Evolutionary conservation across 2,797 vertebrate genomes (phyloP).

Genomic region (Kryptopterus vitreolus): DNA sequence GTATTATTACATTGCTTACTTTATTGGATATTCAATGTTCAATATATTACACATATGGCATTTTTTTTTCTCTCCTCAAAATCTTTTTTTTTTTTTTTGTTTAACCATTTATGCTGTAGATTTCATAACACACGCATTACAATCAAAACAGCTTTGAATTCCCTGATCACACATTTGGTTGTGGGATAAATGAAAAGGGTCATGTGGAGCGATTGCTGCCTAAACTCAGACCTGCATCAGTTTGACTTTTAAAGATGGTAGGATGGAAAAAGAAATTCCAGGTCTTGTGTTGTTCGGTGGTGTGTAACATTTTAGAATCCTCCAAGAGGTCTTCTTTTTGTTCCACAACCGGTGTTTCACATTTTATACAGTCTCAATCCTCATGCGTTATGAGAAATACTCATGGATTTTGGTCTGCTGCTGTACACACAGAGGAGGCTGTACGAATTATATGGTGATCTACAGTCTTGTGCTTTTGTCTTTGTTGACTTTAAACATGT

Average conservation of each 20-base stretch:
- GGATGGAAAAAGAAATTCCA: slow-evolving; percentile 43
- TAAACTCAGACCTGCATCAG: slow-evolving; percentile 25
- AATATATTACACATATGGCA: slow-evolving; percentile 20
- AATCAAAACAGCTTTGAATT: slow-evolving; percentile 11
- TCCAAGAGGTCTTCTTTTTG: slow-evolving; percentile 46
- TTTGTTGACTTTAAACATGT: slow-evolving; percentile 99
- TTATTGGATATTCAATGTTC: slow-evolving; percentile 13
- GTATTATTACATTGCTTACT: slow-evolving; percentile 20
- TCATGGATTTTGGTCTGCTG: slow-evolving; percentile 75
- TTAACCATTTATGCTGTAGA: slow-evolving; percentile 20
- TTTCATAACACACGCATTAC: slow-evolving; percentile 11
- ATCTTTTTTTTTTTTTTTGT: no score
- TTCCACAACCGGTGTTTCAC: slow-evolving; percentile 29
- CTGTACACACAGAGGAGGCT: slow-evolving; percentile 79
- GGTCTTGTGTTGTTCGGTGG: slow-evolving; percentile 39
- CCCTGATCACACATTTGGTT: slow-evolving; percentile 29
- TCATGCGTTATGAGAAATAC: no score
- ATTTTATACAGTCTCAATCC: slow-evolving; percentile 35
- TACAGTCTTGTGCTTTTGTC: slow-evolving; percentile 84
- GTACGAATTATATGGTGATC: slow-evolving; percentile 76
- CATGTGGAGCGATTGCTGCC: slow-evolving; percentile 23
- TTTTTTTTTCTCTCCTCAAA: slow-evolving; percentile 36
- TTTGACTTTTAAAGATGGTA: slow-evolving; percentile 49
- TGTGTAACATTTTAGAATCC: slow-evolving; percentile 38
- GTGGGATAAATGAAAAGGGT: slow-evolving; percentile 30